A percentile compares a stretch with the other conserved stretches of the same genome.
Conservation (phyloP, 1,140 invertebrate genomes). For the Apis dorsata region DNA sequence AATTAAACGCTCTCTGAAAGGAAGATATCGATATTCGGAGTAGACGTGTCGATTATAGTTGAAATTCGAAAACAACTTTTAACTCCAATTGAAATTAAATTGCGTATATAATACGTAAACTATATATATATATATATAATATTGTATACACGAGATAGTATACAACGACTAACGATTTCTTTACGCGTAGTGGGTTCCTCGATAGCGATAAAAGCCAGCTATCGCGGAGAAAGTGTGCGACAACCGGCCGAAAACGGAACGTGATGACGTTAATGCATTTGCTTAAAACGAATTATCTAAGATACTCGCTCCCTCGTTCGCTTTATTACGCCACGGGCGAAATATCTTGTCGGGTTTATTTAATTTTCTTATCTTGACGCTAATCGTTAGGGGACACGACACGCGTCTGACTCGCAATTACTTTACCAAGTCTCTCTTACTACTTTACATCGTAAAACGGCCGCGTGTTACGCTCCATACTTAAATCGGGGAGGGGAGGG, state of each 20-base stretch:
- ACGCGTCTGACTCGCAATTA: constrained; percentile 23
- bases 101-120: no score
- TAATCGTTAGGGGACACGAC: constrained; percentile 41
- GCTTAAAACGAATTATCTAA: constrained; percentile 28
- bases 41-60: no score
- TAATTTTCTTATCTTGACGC: constrained; percentile 41
- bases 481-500: no score
- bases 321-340: constrained; percentile 9
- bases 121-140: no score
- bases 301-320: constrained; percentile 18
- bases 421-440: neutral
- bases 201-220: constrained; percentile 27
- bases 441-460: no score
- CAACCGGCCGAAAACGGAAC: constrained; percentile 14
- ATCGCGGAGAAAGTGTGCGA: constrained; percentile 41
- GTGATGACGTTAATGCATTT: constrained; percentile 33
- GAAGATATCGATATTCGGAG: no score
- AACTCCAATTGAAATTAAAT: no score
- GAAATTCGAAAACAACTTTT: no score
- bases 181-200: constrained; percentile 5
- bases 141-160: neutral
- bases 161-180: constrained; percentile 1
- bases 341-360: constrained; percentile 35
- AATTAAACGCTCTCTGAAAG: no score
- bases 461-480: neutral